Base-by-base conservation (phyloP, 2,797 vertebrate species). In the Amniataba percoides region DNA sequence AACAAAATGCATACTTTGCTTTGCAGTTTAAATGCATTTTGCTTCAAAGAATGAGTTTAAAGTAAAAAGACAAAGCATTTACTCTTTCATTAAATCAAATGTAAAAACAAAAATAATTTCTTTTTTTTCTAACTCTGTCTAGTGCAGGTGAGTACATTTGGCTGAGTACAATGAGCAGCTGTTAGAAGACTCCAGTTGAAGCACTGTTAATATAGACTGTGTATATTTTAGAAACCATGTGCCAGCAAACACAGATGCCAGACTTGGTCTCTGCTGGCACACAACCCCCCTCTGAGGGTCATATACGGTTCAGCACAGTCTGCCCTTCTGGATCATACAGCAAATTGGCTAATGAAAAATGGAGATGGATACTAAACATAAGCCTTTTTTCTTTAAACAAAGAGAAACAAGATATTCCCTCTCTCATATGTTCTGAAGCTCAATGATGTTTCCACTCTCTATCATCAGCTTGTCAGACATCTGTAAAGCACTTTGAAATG, bases 211-310 rank as follows among this genome's bases (percentile, higher is more conserved):
- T 51, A 12, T 18, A 43, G 31, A 67, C 49, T 49, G 9, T 39
- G 62, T 62, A 57, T 62, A 62, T 71, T 71, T 71, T 66, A 66
- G 10, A 76, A 71, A 71, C 42, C 8, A 27, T 27, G 9, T 65
- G 68, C 49, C 58, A 74, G 71, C 40, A 25, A 71, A 67, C 61
- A 51, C 69, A 69, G 31, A 55, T 15, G 58, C 53, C 59, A 59
- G 60, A 77, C 48, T 25, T 42, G 34, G 3, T 36, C 57, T 68
- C 9, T n/a, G 8, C 56, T 43, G 57, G 62, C 57, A 57, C 18
- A 46, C 19, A 8, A 49, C 34, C 34, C 34, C 19, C 12, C 27
- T 52, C 5, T 42, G 43, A 23, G 57, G 36, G 25, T 51, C 45
- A 4, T 18, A 1, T 19, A 23, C 27, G 69, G 64, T 80, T 69